Evolutionary conservation across 2,888 invertebrate genomes (phyloP), one percentile per base, ranked within the genome.

Genomic region (Eledone cirrhosa): DNA sequence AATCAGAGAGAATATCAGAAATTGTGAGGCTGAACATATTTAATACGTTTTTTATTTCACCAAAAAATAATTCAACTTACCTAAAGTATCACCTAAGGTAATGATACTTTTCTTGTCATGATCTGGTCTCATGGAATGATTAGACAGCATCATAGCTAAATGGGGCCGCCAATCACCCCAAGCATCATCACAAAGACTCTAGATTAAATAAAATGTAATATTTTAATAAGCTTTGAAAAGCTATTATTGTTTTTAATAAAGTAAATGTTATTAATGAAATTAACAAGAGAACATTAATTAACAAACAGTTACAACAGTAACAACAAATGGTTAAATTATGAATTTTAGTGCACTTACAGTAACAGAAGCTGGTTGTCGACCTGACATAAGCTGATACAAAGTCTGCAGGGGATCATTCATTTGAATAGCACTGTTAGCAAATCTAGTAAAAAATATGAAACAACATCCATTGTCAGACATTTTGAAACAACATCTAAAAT

Each of bases 141-240:
- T 92, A 81, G 98, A 95, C 78, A 99, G 93, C 86, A 99, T 94
- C 94, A 99, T 96, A 80, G 99, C 98, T 79, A 97, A 93, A 92
- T 99, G 99, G 31, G 97, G 96, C 81, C 97, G 93, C 99, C 99
- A 99, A 92, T 98, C 98, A 79, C 92, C 92, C 91, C 92, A 92
- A 75, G 91, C 90, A 80, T 92, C 92, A 83, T 92, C 91, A 33
- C 89, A 87, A 72, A 92, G 89, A 86, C 90, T 89, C 91, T 92
- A 84, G 27, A 80, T 41, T 41, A 41, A 41, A 41, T 41, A 41
- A 41, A 41, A 41, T n/a, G n/a, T 41, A 41, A 41, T 41, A 41
- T 41, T 41, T 41, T 41, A 41, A 41, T 8, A 33, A 33, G 33
- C 5, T 33, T 5, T 33, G 8, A 33, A 33, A 33, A 33, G 33